Evolutionary conservation across 2,797 vertebrate species (phyloP), one percentile per base, ranked within the genome.

Genomic region (Fistularia tabacaria): DNA sequence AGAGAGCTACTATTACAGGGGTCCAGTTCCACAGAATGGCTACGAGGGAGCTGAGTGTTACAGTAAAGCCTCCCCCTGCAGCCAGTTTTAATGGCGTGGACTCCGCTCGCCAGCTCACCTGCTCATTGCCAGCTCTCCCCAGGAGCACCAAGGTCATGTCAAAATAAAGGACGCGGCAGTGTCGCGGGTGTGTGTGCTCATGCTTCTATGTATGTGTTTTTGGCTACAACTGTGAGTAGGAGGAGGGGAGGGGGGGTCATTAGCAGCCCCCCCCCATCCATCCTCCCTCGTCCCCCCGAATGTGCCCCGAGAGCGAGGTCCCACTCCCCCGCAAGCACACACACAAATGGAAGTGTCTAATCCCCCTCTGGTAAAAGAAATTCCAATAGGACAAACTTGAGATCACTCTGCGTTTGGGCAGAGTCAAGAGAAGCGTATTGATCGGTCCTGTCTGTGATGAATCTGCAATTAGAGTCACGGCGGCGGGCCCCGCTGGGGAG

Each of bases 361-460:
- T 86, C 76, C 81, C 80, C 71, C 62, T 15, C 25, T 11, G 53
- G 71, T 78, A 66, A 83, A 79, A 76, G 71, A 76, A 87, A 87
- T 88, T 86, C 78, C 80, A 41, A 87, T 80, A 88, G 88, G 85
- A 90, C 81, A 83, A 85, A 88, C 85, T 85, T 83, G 69, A 82
- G 80, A 86, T 81, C 74, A 79, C 74, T 69, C 60, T 76, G 66
- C 49, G 69, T 25, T 73, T 69, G 73, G 44, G 56, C 62, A 62
- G 75, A 86, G 79, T 84, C 80, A 81, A 80, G 81, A 81, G 74
- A 59, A 45, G 51, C 14, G 57, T 85, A 91, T 91, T 82, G 90
- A 91, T 90, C 80, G 9, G 66, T 68, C 81, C 79, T 46, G 62
- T 89, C 85, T 84, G 81, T 80, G 87, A 85, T 88, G 84, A 89